Evolutionary conservation across 2,888 invertebrate species (phyloP), one percentile per base, ranked within the genome.

Genomic region (Noctua pronuba): DNA sequence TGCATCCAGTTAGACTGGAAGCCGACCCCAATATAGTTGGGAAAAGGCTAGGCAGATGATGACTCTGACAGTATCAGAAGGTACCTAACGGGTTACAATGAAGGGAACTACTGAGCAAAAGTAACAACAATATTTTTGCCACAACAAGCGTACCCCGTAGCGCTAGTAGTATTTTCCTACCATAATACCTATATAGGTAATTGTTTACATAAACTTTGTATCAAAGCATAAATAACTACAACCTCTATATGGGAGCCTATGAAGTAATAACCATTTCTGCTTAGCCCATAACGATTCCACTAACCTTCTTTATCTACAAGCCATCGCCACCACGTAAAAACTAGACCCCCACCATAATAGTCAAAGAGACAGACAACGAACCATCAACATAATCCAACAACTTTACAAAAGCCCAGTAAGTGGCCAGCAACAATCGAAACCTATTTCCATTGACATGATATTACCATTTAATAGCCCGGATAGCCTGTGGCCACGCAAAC

Each of bases 401-500:
- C 83, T 83, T 75, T 70, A 78, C 77, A 77, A 68, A 81, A 79
- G 70, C 76, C 77, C 81, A 58, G 79, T 80, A 86, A 86, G 79
- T 73, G 82, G 79, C 10, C 79, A 77, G 77, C 86, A 83, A 88
- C 88, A 88, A 88, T 88, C 86, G 84, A 83, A 83, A 80, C 80
- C 83, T 83, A 88, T 86, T 84, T 84, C 82, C 84, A 89, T 88
- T 73, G 89, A 80, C 88, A 84, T 88, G 79, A 77, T 81, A 88
- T 88, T 86, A 89, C 89, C 90, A 85, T 90, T 90, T 85, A 87
- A 88, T 88, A 86, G 89, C 84, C 67, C 74, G 85, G 88, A 91
- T 91, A 84, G 89, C 87, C 89, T 72, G 88, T 88, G 90, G 88
- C 89, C 89, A 86, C 84, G 89, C 88, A 89, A 90, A 91, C 90